Evolutionary conservation across 2,797 vertebrate species (phyloP).

Genomic region (Clarias laeviceps): DNA sequence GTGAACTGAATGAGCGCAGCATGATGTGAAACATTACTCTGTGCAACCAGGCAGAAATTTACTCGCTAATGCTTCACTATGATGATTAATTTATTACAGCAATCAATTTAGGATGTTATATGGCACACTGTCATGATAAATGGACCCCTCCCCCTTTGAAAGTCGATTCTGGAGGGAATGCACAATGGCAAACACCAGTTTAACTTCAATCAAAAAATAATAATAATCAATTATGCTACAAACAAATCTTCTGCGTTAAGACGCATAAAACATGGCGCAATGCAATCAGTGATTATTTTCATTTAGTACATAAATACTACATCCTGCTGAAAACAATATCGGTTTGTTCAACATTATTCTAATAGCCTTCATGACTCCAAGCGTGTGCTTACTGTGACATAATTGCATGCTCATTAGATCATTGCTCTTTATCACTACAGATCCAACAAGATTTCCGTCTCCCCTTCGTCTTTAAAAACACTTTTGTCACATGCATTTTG

Average conservation of each 20-base stretch:
- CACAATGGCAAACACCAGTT: slow-evolving; percentile 30
- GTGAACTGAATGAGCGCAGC: slow-evolving; percentile 3
- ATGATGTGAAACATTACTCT: background rate
- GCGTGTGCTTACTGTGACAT: background rate
- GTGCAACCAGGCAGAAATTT: background rate
- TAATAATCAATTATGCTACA: background rate
- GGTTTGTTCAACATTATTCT: background rate
- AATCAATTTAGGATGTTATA: slow-evolving; percentile 25
- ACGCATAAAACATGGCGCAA: background rate
- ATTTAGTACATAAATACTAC: background rate
- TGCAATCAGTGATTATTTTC: background rate
- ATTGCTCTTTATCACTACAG: slow-evolving; percentile 22
- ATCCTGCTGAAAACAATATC: background rate
- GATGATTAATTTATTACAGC: slow-evolving; percentile 7
- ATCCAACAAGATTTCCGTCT: slow-evolving; percentile 32
- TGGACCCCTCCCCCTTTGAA: slow-evolving; percentile 46
- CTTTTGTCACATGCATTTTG: slow-evolving; percentile 53
- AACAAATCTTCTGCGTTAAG: background rate
- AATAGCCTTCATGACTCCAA: background rate
- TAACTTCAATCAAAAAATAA: background rate
- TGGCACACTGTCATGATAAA: slow-evolving; percentile 35
- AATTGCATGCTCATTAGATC: background rate
- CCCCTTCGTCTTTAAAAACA: slow-evolving; percentile 49
- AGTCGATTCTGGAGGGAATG: slow-evolving; percentile 39
- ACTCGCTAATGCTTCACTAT: background rate